Conservation (phyloP, 2,797 vertebrate genomes). For the Rhodeus uyekii region DNA sequence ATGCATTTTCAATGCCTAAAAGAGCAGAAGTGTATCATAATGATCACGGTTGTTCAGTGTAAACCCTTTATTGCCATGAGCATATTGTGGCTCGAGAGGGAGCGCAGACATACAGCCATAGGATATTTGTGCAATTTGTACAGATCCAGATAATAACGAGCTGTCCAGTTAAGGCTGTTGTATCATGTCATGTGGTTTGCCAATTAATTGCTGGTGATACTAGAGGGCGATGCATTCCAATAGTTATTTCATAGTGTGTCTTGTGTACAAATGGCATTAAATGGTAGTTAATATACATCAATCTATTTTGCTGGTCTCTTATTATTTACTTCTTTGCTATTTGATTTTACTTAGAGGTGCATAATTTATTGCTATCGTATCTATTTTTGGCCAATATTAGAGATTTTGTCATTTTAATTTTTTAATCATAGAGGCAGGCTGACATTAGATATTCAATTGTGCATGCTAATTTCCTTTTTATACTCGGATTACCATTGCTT, state of each 20-base stretch:
- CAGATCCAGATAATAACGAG: conserved; percentile 32
- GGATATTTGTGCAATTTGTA: conserved; percentile 30
- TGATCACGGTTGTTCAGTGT: conserved; percentile 24
- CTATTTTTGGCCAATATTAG: background rate
- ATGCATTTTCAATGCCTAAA: conserved; percentile 23
- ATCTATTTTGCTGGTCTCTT: background rate
- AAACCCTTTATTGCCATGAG: conserved; percentile 37
- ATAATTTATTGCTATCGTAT: background rate
- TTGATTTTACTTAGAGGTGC: background rate
- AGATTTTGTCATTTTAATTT: no score
- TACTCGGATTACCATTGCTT: background rate
- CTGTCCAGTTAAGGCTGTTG: conserved; percentile 17
- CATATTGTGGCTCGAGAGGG: conserved; percentile 8
- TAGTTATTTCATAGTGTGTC: background rate
- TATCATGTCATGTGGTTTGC: conserved; percentile 9
- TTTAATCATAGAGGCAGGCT: background rate
- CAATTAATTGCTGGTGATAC: conserved; percentile 18
- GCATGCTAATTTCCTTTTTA: background rate
- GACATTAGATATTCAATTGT: background rate
- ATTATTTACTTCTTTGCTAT: background rate
- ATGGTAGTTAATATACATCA: background rate
- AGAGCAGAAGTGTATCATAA: conserved; percentile 25
- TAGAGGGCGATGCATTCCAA: background rate
- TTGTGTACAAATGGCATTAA: background rate
- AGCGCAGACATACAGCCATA: conserved; percentile 32